phyloP scores from a whole-genome alignment of 2,888 invertebrate species.

The Adela reaumurella region DNA sequence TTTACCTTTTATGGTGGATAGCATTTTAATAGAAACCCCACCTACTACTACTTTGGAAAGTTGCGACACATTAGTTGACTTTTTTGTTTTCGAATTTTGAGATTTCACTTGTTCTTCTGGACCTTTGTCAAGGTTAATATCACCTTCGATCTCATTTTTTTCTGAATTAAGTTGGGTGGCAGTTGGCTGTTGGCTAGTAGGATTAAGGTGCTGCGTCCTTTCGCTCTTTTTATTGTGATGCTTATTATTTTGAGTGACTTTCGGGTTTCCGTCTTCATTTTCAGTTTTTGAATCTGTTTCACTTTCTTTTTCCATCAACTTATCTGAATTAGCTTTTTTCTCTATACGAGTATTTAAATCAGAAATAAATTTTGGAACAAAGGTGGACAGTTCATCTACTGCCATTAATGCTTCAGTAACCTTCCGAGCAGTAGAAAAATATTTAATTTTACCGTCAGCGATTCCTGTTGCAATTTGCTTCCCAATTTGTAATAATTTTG shows the following conservation, averaged over 20 bases:
- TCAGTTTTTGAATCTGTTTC: neutral
- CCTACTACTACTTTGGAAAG: neutral
- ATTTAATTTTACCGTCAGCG: neutral
- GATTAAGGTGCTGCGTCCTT: too few relatives aligned
- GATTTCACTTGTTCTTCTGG: neutral
- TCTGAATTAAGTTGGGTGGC: neutral
- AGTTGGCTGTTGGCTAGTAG: too few relatives aligned
- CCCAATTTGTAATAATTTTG: slow-evolving; percentile 1
- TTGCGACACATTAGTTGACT: neutral
- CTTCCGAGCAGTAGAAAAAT: neutral
- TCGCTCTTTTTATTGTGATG: too few relatives aligned
- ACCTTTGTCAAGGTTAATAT: neutral
- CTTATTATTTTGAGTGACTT: too few relatives aligned
- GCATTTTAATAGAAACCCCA: slow-evolving; percentile 7
- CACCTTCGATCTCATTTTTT: neutral
- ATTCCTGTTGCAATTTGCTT: slow-evolving; percentile 6
- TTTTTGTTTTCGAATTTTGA: neutral
- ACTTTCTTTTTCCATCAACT: neutral
- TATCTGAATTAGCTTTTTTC: neutral
- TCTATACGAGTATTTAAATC: neutral
- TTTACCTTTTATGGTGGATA: slow-evolving; percentile 7
- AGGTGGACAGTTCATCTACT: neutral
- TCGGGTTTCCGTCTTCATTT: too few relatives aligned
- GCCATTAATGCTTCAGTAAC: neutral
- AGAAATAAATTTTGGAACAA: neutral